Conservation (phyloP, 2,888 invertebrate genomes). For the Euzetes globulus region DNA sequence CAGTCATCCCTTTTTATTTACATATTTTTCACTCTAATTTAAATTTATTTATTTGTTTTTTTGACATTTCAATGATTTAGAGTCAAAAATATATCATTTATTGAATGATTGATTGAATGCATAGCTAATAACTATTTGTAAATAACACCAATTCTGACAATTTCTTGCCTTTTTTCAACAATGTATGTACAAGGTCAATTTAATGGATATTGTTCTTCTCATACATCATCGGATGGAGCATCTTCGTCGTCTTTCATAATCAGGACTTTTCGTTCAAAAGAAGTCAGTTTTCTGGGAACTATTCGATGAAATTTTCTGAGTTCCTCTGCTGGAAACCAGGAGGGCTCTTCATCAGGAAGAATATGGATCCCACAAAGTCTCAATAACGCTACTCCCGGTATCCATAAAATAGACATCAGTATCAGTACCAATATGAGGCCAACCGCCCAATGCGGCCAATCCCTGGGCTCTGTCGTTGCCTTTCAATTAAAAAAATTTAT, state of each 20-base stretch:
- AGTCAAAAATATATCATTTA: too few species aligned
- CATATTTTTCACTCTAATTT: too few species aligned
- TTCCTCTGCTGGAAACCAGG: conserved; percentile 85
- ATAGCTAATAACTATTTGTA: too few species aligned
- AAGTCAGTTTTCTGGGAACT: conserved; percentile 70
- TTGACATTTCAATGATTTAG: too few species aligned
- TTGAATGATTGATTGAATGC: too few species aligned
- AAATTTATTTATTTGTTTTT: too few species aligned
- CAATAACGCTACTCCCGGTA: conserved; percentile 66
- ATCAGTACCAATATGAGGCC: conserved; percentile 65
- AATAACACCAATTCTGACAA: too few species aligned
- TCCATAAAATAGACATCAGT: conserved; percentile 75
- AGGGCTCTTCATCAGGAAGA: conserved; percentile 78
- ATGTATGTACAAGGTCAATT: not conserved
- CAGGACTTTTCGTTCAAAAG: conserved; percentile 68
- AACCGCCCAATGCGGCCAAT: conserved; percentile 83
- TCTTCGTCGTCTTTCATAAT: conserved; percentile 60
- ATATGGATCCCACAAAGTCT: conserved; percentile 57
- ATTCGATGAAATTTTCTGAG: conserved; percentile 81
- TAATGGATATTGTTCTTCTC: not conserved
- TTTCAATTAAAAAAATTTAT: conserved; percentile 44
- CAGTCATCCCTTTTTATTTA: too few species aligned
- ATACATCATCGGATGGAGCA: conserved; percentile 32
- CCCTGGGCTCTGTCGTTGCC: conserved; percentile 57
- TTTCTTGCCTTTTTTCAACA: too few species aligned